phyloP scores from a whole-genome alignment of 2,888 invertebrate species.

The Deilephila porcellus region DNA sequence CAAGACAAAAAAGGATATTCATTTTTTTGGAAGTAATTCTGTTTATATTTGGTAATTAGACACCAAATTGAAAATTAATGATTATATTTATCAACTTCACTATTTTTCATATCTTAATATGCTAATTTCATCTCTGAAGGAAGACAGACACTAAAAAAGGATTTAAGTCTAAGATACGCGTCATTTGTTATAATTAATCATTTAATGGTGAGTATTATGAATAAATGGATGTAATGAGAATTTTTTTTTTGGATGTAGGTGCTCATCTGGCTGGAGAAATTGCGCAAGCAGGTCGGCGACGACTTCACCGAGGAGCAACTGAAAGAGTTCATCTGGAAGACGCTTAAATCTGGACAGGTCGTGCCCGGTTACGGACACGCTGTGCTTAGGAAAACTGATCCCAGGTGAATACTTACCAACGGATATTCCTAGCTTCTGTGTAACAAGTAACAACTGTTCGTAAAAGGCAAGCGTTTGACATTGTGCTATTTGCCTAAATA shows the following conservation, averaged over 20 bases:
- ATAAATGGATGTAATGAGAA: neutral
- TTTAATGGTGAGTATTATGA: neutral
- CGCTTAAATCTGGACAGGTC: slow-evolving; percentile 97
- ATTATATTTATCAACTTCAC: too few species aligned
- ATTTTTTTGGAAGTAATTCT: too few species aligned
- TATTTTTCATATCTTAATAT: too few species aligned
- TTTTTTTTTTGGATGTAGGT: slow-evolving; percentile 80
- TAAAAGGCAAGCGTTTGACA: too few species aligned
- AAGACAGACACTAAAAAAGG: too few species aligned
- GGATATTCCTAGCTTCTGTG: neutral
- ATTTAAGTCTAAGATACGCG: too few species aligned
- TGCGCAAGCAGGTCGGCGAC: slow-evolving; percentile 93
- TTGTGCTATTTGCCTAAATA: too few species aligned
- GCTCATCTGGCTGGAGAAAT: slow-evolving; percentile 96
- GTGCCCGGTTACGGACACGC: slow-evolving; percentile 99
- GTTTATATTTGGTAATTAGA: too few species aligned
- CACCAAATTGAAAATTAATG: too few species aligned
- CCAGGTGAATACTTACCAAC: slow-evolving; percentile 69
- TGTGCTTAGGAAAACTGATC: slow-evolving; percentile 97
- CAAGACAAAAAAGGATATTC: too few species aligned
- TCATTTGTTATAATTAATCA: too few species aligned
- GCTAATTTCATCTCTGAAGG: too few species aligned
- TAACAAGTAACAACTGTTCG: neutral
- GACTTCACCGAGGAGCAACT: slow-evolving; percentile 95
- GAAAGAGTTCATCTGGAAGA: slow-evolving; percentile 99